Evolutionary conservation across 2,888 invertebrate species (phyloP).

Genomic region (Seira ritae): DNA sequence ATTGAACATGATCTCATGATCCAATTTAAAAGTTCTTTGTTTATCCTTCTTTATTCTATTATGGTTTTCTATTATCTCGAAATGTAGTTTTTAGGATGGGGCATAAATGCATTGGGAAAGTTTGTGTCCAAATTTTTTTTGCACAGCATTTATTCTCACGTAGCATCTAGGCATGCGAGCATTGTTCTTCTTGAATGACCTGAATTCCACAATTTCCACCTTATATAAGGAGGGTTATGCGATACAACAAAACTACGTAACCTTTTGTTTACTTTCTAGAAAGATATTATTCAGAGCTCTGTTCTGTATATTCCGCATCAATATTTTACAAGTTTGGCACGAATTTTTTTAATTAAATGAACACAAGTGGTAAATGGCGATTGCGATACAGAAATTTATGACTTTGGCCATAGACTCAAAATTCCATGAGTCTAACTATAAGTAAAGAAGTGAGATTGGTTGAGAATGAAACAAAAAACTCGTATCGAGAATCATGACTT

Average conservation of each 20-base stretch:
- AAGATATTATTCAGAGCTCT: neutral
- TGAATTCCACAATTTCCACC: neutral
- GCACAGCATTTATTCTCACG: too few relatives aligned
- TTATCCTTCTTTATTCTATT: conserved; percentile 6
- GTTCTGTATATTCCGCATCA: neutral
- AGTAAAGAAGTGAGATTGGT: too few relatives aligned
- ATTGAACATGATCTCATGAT: conserved; percentile 40
- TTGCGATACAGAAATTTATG: neutral
- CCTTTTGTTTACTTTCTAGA: too few relatives aligned
- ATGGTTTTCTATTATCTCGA: neutral
- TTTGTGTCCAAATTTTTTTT: too few relatives aligned
- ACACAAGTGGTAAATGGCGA: neutral
- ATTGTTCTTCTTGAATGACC: neutral
- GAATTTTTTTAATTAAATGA: conserved; percentile 37
- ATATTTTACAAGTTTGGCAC: conserved; percentile 29
- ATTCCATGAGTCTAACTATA: too few relatives aligned
- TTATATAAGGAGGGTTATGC: neutral
- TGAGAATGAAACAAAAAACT: too few relatives aligned
- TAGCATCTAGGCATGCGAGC: neutral
- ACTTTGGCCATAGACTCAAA: neutral
- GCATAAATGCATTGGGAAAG: too few relatives aligned
- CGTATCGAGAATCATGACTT: too few relatives aligned
- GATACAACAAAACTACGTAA: too few relatives aligned
- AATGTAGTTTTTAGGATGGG: too few relatives aligned
- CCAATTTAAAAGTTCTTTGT: conserved; percentile 37